A percentile compares a stretch with the other conserved stretches of the same genome.
Conservation (phyloP, 2,888 invertebrate genomes). For the Cybosia mesomella region DNA sequence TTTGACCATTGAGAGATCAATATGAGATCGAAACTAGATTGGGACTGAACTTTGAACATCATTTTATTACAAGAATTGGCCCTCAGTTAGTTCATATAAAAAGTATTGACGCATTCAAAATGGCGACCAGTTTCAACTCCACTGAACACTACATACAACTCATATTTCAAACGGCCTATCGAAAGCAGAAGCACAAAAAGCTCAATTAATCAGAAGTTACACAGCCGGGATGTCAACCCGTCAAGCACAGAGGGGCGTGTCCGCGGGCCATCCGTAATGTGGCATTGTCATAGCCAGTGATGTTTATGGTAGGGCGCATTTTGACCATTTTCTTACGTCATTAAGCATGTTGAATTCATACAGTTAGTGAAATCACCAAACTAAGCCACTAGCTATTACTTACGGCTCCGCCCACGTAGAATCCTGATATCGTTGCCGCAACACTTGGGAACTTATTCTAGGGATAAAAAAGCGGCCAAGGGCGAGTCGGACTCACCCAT, state of each 20-base stretch:
- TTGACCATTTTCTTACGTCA: not conserved
- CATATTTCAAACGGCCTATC: slow-evolving; percentile 24
- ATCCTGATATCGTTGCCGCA: no score
- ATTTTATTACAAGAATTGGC: no score
- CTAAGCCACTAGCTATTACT: no score
- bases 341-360: not conserved
- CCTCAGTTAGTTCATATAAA: not conserved
- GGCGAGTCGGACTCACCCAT: no score
- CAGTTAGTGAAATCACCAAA: no score
- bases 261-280: slow-evolving; percentile 34
- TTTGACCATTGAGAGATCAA: no score
- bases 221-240: slow-evolving; percentile 35
- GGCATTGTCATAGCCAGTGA: slow-evolving; percentile 12
- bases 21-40: no score
- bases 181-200: slow-evolving; percentile 26
- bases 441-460: no score
- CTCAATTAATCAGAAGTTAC: slow-evolving; percentile 42
- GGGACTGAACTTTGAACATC: no score
- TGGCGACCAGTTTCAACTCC: slow-evolving; percentile 5
- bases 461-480: no score
- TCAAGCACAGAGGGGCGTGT: slow-evolving; percentile 42
- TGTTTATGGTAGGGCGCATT: not conserved
- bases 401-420: no score
- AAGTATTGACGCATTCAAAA: not conserved
- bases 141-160: not conserved